These are phyloP conservation scores for Buphagus erythrorhynchus DNA, from an alignment of 2,797 vertebrate species.

Conservation along the genomic window DNA sequence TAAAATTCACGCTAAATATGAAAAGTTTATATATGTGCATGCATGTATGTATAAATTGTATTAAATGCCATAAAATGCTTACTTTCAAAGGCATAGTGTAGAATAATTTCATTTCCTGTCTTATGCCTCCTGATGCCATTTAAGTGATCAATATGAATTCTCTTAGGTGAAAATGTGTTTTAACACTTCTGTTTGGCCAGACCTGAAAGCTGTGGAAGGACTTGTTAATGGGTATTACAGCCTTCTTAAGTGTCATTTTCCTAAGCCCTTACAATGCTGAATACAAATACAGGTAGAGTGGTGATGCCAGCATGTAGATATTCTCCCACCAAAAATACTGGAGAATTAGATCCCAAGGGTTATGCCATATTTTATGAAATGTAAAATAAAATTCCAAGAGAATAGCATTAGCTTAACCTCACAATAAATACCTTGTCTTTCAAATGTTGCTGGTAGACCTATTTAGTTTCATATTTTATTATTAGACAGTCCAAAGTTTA, in stretches of 20 bases:
- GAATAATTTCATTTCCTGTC: not conserved
- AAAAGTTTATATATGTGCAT: not conserved
- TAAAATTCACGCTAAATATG: not conserved
- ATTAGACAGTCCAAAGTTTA: not conserved
- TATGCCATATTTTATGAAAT: not conserved
- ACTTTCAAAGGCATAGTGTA: not conserved
- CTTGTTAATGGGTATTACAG: constrained; percentile 40
- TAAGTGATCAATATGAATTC: not conserved
- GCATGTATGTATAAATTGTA: not conserved
- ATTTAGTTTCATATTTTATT: not conserved
- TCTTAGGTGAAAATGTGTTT: constrained; percentile 53
- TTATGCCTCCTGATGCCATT: constrained; percentile 16
- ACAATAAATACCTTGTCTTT: not conserved
- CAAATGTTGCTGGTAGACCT: not conserved
- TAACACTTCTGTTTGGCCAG: constrained; percentile 50
- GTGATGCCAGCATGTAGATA: not conserved
- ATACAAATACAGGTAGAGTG: not conserved
- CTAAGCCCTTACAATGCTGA: not conserved
- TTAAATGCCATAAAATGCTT: not conserved
- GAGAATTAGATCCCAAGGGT: not conserved
- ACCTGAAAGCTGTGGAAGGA: constrained; percentile 19
- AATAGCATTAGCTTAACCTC: not conserved
- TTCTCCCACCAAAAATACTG: not conserved
- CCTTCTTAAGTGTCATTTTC: not conserved
- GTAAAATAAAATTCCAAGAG: not conserved